Conservation (phyloP, 2,888 invertebrate species). For the Chalcosyrphus nemorum region DNA sequence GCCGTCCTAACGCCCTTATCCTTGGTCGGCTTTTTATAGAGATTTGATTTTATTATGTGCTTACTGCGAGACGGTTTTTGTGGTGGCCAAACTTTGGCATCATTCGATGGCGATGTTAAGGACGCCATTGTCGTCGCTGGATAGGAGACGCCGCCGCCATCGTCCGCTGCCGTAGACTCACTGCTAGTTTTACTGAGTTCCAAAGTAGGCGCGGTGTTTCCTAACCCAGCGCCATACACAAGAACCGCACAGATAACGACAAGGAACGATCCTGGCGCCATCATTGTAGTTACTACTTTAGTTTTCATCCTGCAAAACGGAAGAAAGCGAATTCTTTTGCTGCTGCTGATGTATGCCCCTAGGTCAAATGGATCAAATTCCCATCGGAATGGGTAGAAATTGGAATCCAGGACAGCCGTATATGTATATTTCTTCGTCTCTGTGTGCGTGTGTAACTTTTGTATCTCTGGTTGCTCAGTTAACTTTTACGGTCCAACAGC, state of each 20-base stretch:
- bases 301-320: conserved; percentile 23
- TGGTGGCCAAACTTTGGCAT: conserved; percentile 46
- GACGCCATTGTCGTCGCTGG: conserved; percentile 30
- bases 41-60: conserved; percentile 56
- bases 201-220: conserved; percentile 44
- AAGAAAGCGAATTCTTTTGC: conserved; percentile 4
- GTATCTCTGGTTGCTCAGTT: conserved; percentile 44
- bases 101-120: not conserved
- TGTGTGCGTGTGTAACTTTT: conserved; percentile 12
- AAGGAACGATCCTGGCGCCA: conserved; percentile 45
- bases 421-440: too few species aligned
- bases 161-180: not conserved
- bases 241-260: conserved; percentile 36
- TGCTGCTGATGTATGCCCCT: too few species aligned
- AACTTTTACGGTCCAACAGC: conserved; percentile 64
- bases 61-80: conserved; percentile 61
- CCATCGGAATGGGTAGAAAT: conserved; percentile 45
- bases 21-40: conserved; percentile 52
- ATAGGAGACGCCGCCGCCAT: conserved; percentile 20
- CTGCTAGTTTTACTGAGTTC: not conserved
- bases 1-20: conserved; percentile 45
- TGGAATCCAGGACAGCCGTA: not conserved
- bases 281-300: conserved; percentile 38
- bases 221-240: conserved; percentile 14
- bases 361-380: conserved; percentile 56